These are phyloP conservation scores for Caenorhabditis drosophilae DNA, from an alignment of 2,888 invertebrate genomes.

Conservation along the genomic window DNA sequence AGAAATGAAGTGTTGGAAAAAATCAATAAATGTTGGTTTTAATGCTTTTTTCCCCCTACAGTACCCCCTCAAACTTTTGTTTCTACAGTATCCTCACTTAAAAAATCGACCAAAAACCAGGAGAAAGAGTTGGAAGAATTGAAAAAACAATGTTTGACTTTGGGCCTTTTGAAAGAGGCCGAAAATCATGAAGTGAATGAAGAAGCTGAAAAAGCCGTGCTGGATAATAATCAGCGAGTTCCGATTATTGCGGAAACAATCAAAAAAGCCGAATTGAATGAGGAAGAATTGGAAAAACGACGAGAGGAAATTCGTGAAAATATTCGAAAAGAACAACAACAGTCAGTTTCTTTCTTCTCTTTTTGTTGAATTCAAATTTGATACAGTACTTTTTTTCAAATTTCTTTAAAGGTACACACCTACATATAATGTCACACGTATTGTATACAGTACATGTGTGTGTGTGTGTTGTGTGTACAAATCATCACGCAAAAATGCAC, in stretches of 20 bases:
- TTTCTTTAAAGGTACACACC: too few species aligned
- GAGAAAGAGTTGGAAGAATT: slow-evolving; percentile 47
- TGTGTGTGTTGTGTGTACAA: too few species aligned
- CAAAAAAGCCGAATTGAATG: slow-evolving; percentile 17
- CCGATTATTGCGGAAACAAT: slow-evolving; percentile 15
- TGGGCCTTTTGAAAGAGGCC: slow-evolving; percentile 30
- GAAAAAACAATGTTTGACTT: slow-evolving; percentile 44
- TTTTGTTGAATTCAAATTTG: too few species aligned
- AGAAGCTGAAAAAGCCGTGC: slow-evolving; percentile 5
- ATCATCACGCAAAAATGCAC: too few species aligned
- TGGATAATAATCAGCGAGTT: slow-evolving; percentile 21
- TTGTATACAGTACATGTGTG: too few species aligned
- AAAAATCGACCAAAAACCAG: slow-evolving; percentile 31
- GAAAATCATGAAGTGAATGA: slow-evolving; percentile 14
- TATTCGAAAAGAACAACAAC: slow-evolving; percentile 41
- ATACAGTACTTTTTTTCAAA: too few species aligned
- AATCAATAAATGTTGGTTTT: slow-evolving; percentile 26
- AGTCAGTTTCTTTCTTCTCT: slow-evolving; percentile 24
- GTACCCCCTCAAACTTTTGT: too few species aligned
- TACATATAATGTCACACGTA: too few species aligned
- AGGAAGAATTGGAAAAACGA: slow-evolving; percentile 40
- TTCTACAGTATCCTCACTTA: slow-evolving; percentile 38
- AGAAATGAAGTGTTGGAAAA: slow-evolving; percentile 33
- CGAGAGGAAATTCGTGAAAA: slow-evolving; percentile 44
- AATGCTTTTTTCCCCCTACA: neutral